phyloP scores from a whole-genome alignment of 1,140 invertebrate genomes.

The Oreohelix idahoensis region DNA sequence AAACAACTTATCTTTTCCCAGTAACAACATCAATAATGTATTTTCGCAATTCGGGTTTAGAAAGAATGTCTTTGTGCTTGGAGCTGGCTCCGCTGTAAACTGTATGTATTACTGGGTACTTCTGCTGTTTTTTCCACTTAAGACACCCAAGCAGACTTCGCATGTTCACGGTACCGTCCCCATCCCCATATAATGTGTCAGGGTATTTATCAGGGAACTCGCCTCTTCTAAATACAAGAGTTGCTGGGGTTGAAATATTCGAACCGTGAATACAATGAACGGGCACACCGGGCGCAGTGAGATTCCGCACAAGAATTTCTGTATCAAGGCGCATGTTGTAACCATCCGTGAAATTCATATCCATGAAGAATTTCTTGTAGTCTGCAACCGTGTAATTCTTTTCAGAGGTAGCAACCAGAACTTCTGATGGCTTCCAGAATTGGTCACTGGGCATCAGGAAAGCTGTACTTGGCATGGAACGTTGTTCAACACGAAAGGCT shows the following conservation, averaged over 20 bases:
- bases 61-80: slow-evolving; percentile 81
- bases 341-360: slow-evolving; percentile 83
- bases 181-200: slow-evolving; percentile 84
- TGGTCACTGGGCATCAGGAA: slow-evolving; percentile 90
- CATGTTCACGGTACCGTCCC: slow-evolving; percentile 96
- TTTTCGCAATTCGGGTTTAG: slow-evolving; percentile 46
- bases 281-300: slow-evolving; percentile 88
- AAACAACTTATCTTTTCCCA: neutral
- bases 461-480: slow-evolving; percentile 92
- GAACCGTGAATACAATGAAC: slow-evolving; percentile 90
- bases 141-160: slow-evolving; percentile 86
- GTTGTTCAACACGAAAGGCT: slow-evolving; percentile 87
- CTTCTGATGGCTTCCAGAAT: slow-evolving; percentile 88
- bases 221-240: slow-evolving; percentile 51
- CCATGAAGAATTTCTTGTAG: slow-evolving; percentile 86
- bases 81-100: slow-evolving; percentile 72
- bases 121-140: slow-evolving; percentile 80
- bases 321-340: slow-evolving; percentile 93
- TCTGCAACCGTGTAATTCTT: slow-evolving; percentile 90
- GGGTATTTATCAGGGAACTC: slow-evolving; percentile 82
- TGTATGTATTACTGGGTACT: slow-evolving; percentile 76
- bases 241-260: slow-evolving; percentile 83
- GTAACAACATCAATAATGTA: slow-evolving; percentile 53
- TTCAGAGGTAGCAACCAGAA: slow-evolving; percentile 83
- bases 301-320: slow-evolving; percentile 80